Evolutionary conservation across 2,113 vertebrate species (phyloP).

Genomic region (Callorhinus ursinus): DNA sequence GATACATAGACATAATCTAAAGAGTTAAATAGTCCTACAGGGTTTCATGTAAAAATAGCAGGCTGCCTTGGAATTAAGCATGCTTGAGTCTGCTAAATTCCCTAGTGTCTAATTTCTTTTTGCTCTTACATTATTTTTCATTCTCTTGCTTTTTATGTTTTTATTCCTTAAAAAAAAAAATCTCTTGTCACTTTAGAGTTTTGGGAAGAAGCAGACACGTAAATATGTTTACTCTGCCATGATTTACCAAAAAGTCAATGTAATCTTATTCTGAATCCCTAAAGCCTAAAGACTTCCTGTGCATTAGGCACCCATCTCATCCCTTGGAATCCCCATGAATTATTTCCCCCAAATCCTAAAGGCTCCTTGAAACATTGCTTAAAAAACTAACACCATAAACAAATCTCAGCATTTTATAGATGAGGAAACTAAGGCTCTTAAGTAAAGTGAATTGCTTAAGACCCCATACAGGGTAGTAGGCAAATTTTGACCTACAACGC

Average conservation of each 20-base stretch:
- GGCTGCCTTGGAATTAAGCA: background rate
- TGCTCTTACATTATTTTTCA: background rate
- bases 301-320: background rate
- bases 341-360: background rate
- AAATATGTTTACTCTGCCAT: background rate
- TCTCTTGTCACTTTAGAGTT: background rate
- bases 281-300: background rate
- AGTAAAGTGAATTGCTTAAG: background rate
- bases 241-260: conserved; percentile 14
- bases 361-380: background rate
- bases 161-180: background rate
- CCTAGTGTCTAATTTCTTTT: background rate
- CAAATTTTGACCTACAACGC: background rate
- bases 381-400: background rate
- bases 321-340: background rate
- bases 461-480: no score
- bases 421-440: background rate
- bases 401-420: background rate
- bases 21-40: background rate
- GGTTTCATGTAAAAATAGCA: background rate
- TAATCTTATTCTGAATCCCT: background rate
- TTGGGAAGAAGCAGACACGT: background rate
- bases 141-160: background rate
- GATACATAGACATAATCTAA: background rate
- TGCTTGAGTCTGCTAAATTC: background rate